A percentile compares a stretch with the other conserved stretches of the same genome.
phyloP scores from a whole-genome alignment of 2,797 vertebrate species.

The Phaenicophaeus curvirostris region DNA sequence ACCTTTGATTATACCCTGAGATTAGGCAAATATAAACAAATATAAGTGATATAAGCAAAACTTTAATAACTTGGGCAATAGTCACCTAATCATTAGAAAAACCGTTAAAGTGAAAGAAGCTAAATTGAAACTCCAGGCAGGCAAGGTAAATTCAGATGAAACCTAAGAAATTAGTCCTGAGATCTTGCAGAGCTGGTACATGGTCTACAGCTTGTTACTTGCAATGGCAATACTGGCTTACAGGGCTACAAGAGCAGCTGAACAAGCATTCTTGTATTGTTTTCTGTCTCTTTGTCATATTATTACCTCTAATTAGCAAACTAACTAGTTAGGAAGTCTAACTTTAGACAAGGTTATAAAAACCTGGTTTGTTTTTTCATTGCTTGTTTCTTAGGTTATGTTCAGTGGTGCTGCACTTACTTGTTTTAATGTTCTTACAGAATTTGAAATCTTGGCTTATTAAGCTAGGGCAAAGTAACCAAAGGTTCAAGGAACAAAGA shows the following conservation, averaged over 20 bases:
- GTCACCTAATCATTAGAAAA: neutral
- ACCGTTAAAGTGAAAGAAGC: neutral
- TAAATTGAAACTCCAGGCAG: neutral
- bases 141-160: neutral
- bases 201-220: neutral
- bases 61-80: neutral
- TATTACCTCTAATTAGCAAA: neutral
- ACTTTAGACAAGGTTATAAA: neutral
- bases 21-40: neutral
- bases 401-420: neutral
- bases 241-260: neutral
- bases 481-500: neutral
- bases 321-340: neutral
- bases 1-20: neutral
- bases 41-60: neutral
- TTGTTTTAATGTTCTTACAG: neutral
- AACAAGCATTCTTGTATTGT: neutral
- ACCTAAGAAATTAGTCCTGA: neutral
- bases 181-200: neutral
- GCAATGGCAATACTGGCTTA: neutral
- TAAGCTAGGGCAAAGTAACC: neutral
- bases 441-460: neutral
- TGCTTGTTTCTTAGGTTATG: neutral
- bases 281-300: neutral
- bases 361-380: neutral